Evolutionary conservation across 37 sponge, comb jelly and placozoan genomes (phyloP).

Genomic region (Sycon ciliatum): DNA sequence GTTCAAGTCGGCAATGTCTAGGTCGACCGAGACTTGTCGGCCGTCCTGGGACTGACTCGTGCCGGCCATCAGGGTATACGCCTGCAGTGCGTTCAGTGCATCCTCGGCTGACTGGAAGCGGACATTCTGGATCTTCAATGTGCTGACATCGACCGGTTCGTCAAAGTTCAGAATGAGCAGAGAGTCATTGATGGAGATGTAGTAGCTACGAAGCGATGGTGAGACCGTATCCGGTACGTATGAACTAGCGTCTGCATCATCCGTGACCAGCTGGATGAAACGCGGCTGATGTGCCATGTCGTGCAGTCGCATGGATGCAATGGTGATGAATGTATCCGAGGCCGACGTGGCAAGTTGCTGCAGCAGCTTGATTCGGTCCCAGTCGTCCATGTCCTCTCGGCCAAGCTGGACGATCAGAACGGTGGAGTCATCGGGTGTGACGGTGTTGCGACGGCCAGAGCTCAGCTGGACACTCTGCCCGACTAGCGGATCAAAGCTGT

Average conservation of each 20-base stretch:
- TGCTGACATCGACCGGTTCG: conserved; percentile 68
- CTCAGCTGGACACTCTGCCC: too few species aligned
- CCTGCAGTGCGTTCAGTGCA: conserved; percentile 15
- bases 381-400: conserved; percentile 16
- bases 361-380: conserved; percentile 30
- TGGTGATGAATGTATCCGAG: conserved; percentile 11
- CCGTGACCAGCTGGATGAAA: too few species aligned
- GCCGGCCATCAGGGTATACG: not conserved
- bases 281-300: too few species aligned
- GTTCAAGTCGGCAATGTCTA: conserved; percentile 62
- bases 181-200: conserved; percentile 57
- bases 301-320: too few species aligned
- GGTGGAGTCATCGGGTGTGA: conserved; percentile 1
- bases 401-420: conserved; percentile 11
- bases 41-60: conserved; percentile 22
- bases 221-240: conserved; percentile 54
- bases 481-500: too few species aligned
- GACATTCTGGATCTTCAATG: conserved; percentile 38
- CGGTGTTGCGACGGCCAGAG: not conserved
- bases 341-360: conserved; percentile 29
- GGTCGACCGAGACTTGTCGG: conserved; percentile 39
- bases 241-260: too few species aligned
- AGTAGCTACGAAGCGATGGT: conserved; percentile 39
- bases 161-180: conserved; percentile 64
- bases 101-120: conserved; percentile 55